phyloP scores from a whole-genome alignment of 2,797 vertebrate genomes.

The Pangasius krempfi region DNA sequence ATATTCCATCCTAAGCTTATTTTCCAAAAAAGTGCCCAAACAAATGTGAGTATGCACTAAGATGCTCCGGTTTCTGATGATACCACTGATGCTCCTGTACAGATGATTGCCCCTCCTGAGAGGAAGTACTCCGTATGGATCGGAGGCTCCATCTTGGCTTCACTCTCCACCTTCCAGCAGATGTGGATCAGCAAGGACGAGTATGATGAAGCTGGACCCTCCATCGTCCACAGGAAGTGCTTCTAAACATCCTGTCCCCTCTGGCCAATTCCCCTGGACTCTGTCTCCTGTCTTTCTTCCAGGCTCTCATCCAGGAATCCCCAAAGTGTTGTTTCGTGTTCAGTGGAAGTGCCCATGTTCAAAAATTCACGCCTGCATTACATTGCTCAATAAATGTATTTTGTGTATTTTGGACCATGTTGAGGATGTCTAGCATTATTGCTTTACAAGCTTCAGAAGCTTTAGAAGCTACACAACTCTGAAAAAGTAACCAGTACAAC shows the following conservation, averaged over 20 bases:
- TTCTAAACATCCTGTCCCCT: constrained; percentile 52
- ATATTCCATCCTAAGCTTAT: not conserved
- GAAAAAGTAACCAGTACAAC: not conserved
- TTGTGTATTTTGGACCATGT: constrained; percentile 39
- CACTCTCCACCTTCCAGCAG: constrained; percentile 68
- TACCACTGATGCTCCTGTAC: not conserved
- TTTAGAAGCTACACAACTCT: not conserved
- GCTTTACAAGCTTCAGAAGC: not conserved
- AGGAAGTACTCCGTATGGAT: constrained; percentile 69
- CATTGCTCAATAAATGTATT: constrained; percentile 52
- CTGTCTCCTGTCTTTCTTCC: constrained; percentile 26
- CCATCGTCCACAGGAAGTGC: constrained; percentile 59
- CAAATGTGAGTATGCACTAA: not conserved
- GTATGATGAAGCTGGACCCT: constrained; percentile 66
- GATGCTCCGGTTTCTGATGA: not conserved
- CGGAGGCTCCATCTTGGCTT: constrained; percentile 68
- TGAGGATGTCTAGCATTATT: not conserved
- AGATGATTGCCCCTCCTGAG: constrained; percentile 69
- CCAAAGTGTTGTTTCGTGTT: constrained; percentile 27
- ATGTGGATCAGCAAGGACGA: constrained; percentile 72
- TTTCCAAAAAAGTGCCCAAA: not conserved
- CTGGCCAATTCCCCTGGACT: constrained; percentile 4
- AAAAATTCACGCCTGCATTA: constrained; percentile 13
- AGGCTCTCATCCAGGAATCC: constrained; percentile 20
- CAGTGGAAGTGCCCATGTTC: constrained; percentile 32